Conservation (phyloP, 2,797 vertebrate genomes). For the Liparis tanakae region DNA sequence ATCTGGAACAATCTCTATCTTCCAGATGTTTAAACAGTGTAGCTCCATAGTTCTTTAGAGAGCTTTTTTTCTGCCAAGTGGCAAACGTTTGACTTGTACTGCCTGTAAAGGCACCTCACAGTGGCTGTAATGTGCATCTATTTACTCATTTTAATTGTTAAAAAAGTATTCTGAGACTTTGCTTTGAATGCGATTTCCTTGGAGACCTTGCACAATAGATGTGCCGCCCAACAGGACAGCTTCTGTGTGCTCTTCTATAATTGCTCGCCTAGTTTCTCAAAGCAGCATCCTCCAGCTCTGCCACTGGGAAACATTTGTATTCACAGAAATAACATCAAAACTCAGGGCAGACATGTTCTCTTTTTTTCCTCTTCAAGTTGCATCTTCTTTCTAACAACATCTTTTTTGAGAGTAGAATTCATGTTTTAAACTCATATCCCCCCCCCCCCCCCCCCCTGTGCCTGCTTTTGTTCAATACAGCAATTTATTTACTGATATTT, state of each 20-base stretch:
- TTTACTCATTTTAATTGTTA: constrained; percentile 24
- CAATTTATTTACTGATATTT: too few relatives aligned
- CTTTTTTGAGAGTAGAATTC: neutral
- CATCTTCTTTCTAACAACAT: neutral
- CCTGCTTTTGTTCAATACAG: too few relatives aligned
- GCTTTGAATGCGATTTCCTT: constrained; percentile 10
- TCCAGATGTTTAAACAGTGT: constrained; percentile 16
- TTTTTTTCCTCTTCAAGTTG: constrained; percentile 1
- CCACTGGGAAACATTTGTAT: constrained; percentile 25
- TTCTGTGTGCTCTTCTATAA: constrained; percentile 43
- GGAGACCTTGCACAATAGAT: constrained; percentile 9
- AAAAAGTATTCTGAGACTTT: constrained; percentile 14
- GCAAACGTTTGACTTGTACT: constrained; percentile 7
- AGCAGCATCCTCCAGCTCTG: constrained; percentile 39
- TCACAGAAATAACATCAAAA: constrained; percentile 31
- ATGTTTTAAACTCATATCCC: neutral
- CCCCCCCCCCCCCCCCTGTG: too few relatives aligned
- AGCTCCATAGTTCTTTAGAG: neutral
- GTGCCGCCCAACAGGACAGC: constrained; percentile 26
- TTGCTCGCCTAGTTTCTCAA: constrained; percentile 56
- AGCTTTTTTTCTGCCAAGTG: neutral
- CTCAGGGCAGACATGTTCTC: constrained; percentile 7
- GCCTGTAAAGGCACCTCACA: constrained; percentile 4
- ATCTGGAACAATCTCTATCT: neutral
- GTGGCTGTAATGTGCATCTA: constrained; percentile 3